Percentiles rank a stretch among this genome's conserved stretches.
Evolutionary conservation across 2,797 vertebrate genomes (phyloP).

Genomic region (Allobates femoralis): DNA sequence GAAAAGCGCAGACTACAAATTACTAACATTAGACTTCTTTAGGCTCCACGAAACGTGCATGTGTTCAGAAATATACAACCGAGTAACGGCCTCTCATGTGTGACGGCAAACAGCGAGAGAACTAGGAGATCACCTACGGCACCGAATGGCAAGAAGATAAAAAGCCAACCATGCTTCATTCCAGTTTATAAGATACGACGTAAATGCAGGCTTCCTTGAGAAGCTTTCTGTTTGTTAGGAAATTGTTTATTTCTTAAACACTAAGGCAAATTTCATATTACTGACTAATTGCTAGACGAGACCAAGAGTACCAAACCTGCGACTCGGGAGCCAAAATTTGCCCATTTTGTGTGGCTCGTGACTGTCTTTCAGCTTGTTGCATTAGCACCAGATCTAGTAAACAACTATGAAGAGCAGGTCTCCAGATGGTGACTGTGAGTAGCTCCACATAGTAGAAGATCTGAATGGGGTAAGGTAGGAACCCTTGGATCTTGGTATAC

Average conservation of each 20-base stretch:
- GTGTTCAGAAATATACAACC: constrained; percentile 8
- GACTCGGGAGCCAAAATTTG: no score
- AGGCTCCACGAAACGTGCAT: neutral
- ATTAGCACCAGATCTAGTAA: no score
- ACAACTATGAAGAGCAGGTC: no score
- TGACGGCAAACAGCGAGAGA: neutral
- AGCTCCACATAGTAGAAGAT: no score
- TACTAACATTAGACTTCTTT: neutral
- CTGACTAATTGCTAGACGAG: no score
- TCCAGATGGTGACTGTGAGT: no score
- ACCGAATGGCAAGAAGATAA: neutral
- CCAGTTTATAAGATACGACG: neutral
- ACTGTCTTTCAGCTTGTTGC: no score
- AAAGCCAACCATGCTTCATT: neutral
- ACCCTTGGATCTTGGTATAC: no score
- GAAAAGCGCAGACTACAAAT: constrained; percentile 34
- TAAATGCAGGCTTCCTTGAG: neutral
- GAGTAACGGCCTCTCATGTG: constrained; percentile 6
- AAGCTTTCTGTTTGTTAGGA: neutral
- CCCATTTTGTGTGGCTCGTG: no score
- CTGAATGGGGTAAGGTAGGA: no score
- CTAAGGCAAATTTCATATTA: no score
- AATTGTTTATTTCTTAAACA: neutral
- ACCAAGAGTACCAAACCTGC: no score
- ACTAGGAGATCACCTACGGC: neutral